Conservation (phyloP, 2,113 vertebrate species). For the Forbesichthys agassizii region DNA sequence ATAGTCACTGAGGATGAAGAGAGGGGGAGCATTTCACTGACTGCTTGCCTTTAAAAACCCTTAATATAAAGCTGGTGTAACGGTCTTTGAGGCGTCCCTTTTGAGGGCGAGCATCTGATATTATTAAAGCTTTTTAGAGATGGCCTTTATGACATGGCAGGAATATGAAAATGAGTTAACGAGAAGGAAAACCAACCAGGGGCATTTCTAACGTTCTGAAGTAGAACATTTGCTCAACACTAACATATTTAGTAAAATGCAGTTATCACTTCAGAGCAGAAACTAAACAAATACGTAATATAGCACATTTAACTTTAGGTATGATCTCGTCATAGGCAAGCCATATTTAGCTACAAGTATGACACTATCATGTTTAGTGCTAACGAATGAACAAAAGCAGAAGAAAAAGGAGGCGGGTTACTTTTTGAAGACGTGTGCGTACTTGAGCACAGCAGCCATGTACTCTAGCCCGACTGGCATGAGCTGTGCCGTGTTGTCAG, state of each 20-base stretch:
- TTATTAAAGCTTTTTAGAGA: background rate
- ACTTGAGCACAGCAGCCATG: conserved; percentile 31
- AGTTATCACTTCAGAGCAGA: too few relatives aligned
- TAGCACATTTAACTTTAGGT: too few relatives aligned
- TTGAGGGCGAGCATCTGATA: background rate
- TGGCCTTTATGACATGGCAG: background rate
- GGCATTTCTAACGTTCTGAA: too few relatives aligned
- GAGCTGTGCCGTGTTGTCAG: conserved; percentile 46
- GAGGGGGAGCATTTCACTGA: conserved; percentile 54
- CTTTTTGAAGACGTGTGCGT: conserved; percentile 5
- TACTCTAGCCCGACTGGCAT: conserved; percentile 41
- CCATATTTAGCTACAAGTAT: too few relatives aligned
- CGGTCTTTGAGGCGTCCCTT: background rate
- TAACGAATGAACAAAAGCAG: too few relatives aligned
- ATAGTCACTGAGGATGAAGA: conserved; percentile 68
- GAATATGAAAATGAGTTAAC: too few relatives aligned
- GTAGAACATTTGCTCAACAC: too few relatives aligned
- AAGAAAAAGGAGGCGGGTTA: conserved; percentile 6
- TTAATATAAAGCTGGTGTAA: background rate
- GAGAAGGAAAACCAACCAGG: too few relatives aligned
- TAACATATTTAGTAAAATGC: too few relatives aligned
- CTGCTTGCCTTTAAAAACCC: background rate
- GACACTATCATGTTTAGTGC: too few relatives aligned
- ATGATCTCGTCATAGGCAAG: too few relatives aligned
- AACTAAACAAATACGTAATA: too few relatives aligned